Base-by-base conservation (phyloP, 64 coral and sea anemone genomes). In the Cladopsammia gracilis region DNA sequence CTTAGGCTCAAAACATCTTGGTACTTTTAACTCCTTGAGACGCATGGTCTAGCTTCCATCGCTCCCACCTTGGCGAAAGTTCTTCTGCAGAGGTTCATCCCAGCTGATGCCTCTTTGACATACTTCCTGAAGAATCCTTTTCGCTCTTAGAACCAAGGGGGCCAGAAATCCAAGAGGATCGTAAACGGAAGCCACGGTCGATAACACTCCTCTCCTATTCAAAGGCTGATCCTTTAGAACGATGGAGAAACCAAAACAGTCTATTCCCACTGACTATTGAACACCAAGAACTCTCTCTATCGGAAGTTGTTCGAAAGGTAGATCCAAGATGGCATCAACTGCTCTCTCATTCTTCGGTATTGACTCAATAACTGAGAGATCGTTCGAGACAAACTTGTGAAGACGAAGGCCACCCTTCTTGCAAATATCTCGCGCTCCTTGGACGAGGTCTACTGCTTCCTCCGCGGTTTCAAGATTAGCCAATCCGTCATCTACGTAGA, bases 141-240 rank as follows among this genome's bases (percentile, higher is more conserved):
- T 86, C 12, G 62, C 83, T 48, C 9, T 51, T 26, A 71, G 15
- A 34, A 86, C n/a, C 14, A 86, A 25, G 22, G 83, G 64, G 0
- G 83, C 64, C 22, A 86, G 47, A 10, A 86, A 86, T 71, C 83
- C 83, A 48, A 86, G 64, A 10, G 64, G 83, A 54, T 86, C 64
- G 48, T 70, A 86, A 52, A 70, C 34, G 24, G 45, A 70, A 54
- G 62, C 11, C 22, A 48, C 14, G 0, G 45, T 86, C 23, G n/a
- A n/a, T 60, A 66, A 16, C 64, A 78, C n/a, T 78, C 52, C 76
- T 58, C 50, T 78, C 57, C 49, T 78, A 78, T 18, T 78, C 23
- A 78, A 78, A 20, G 49, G n/a, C 52, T 78, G 45, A 26, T 86
- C 83, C 67, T 86, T 50, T 8, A 86, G 4, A 25, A 68, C 15